Evolutionary conservation across 2,888 invertebrate species (phyloP), one percentile per base, ranked within the genome.

Genomic region (Phengaris arion): DNA sequence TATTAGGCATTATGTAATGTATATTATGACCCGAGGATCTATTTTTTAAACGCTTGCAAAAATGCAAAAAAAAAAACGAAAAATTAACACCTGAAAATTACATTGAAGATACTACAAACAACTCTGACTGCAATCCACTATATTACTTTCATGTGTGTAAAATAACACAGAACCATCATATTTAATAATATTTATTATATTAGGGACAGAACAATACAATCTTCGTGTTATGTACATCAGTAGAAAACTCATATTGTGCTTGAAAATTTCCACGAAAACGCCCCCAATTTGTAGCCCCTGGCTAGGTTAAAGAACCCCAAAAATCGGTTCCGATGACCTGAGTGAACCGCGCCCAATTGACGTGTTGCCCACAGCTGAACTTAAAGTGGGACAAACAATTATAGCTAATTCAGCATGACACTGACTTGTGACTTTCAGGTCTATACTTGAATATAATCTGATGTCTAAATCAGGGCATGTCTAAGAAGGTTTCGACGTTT

Each of bases 311-410:
- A 79, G 79, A 81, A 78, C 82, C 79, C 81, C 83, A 78, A 82
- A 77, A 82, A 82, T 81, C 77, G 82, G 81, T 81, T 51, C 35
- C 83, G 80, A 76, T 81, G 84, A 85, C 83, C 86, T 81, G 74
- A 22, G 74, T 76, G 78, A 78, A 78, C 78, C 76, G 77, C 68
- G 79, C 80, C 81, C 78, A 80, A 82, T 82, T 83, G 64, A 64
- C 64, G 64, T 64, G 59, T 76, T 74, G 68, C 68, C 68, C 74
- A 77, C 75, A 77, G 72, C 75, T 78, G 79, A 79, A 77, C 79
- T 79, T 69, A 75, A 79, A 79, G 77, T 78, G 74, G 78, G 70
- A 76, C 75, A 52, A 76, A 74, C 75, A 69, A 64, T 74, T 72
- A 74, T 68, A 51, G 68, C 52, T 55, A 74, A n/a, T 70, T 45